These are phyloP conservation scores for Manduca sexta DNA, from an alignment of 1,140 invertebrate genomes.

Conservation along the genomic window DNA sequence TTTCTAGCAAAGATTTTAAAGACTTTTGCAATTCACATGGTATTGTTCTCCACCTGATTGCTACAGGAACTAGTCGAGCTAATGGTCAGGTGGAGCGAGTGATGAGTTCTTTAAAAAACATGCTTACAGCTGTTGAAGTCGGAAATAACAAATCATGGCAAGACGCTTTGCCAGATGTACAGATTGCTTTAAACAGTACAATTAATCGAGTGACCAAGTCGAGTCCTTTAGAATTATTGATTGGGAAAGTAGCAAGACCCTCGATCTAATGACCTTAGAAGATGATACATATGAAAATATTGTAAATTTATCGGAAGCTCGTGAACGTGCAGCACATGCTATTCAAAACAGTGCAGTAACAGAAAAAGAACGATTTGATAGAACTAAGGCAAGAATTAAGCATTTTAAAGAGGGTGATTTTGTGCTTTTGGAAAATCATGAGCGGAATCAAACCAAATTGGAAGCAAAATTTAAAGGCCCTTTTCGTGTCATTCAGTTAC, in stretches of 20 bases:
- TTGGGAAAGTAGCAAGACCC: slow-evolving; percentile 37
- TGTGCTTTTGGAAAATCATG: slow-evolving; percentile 12
- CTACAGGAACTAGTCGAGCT: slow-evolving; percentile 22
- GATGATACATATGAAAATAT: no score
- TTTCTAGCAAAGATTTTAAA: slow-evolving; percentile 26
- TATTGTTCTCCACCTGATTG: slow-evolving; percentile 25
- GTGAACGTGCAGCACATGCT: no score
- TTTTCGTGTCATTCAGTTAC: slow-evolving; percentile 4
- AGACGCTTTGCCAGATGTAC: slow-evolving; percentile 26
- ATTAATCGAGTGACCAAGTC: slow-evolving; percentile 30
- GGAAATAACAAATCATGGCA: slow-evolving; percentile 29
- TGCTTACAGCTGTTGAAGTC: slow-evolving; percentile 28
- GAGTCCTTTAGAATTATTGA: slow-evolving; percentile 36
- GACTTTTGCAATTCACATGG: slow-evolving; percentile 24
- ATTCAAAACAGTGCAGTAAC: no score
- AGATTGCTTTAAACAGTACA: slow-evolving; percentile 35
- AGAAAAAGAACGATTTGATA: slow-evolving; percentile 12
- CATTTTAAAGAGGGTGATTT: slow-evolving; percentile 9
- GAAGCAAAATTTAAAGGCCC: slow-evolving; percentile 15
- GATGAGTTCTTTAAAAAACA: slow-evolving; percentile 22
- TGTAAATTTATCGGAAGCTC: no score
- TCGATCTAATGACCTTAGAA: slow-evolving; percentile 10
- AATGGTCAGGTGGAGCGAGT: slow-evolving; percentile 35
- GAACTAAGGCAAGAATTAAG: slow-evolving; percentile 13
- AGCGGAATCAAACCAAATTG: slow-evolving; percentile 12